Evolutionary conservation across 2,797 vertebrate species (phyloP).

Genomic region (Neosilurus mollespiculum): DNA sequence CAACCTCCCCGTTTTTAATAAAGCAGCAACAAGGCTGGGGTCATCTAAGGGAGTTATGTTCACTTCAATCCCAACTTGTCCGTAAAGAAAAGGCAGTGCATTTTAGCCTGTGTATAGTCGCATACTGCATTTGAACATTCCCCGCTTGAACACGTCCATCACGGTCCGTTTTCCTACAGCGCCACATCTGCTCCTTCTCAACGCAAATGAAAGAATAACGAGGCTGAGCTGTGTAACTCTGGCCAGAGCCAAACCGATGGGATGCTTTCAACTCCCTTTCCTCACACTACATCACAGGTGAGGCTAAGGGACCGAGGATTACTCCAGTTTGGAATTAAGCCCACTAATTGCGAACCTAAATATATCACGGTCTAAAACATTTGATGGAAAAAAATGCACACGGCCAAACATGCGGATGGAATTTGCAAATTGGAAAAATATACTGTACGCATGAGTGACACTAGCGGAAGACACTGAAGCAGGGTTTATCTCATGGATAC

Average conservation of each 20-base stretch:
- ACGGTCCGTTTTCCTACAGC: constrained; percentile 43
- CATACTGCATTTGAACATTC: constrained; percentile 53
- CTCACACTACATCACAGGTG: constrained; percentile 31
- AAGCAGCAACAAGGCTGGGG: constrained; percentile 37
- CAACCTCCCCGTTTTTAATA: constrained; percentile 47
- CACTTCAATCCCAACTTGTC: constrained; percentile 40
- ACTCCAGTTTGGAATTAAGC: constrained; percentile 51
- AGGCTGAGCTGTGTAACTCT: constrained; percentile 51
- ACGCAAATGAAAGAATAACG: constrained; percentile 53
- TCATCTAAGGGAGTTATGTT: constrained; percentile 38
- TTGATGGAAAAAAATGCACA: background rate
- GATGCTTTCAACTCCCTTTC: constrained; percentile 32
- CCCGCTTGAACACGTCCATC: constrained; percentile 34
- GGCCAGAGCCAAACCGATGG: constrained; percentile 39
- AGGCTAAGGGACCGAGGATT: background rate
- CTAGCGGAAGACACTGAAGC: constrained; percentile 18
- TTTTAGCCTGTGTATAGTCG: constrained; percentile 43
- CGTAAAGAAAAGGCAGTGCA: constrained; percentile 11
- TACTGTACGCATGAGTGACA: constrained; percentile 24
- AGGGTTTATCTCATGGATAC: constrained; percentile 25
- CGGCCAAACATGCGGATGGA: constrained; percentile 6
- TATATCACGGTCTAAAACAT: constrained; percentile 11
- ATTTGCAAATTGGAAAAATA: constrained; percentile 25
- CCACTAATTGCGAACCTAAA: constrained; percentile 67
- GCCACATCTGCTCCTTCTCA: constrained; percentile 57